phyloP scores from a whole-genome alignment of 64 coral and sea anemone genomes.

The Hydrozoanthus tunicans region DNA sequence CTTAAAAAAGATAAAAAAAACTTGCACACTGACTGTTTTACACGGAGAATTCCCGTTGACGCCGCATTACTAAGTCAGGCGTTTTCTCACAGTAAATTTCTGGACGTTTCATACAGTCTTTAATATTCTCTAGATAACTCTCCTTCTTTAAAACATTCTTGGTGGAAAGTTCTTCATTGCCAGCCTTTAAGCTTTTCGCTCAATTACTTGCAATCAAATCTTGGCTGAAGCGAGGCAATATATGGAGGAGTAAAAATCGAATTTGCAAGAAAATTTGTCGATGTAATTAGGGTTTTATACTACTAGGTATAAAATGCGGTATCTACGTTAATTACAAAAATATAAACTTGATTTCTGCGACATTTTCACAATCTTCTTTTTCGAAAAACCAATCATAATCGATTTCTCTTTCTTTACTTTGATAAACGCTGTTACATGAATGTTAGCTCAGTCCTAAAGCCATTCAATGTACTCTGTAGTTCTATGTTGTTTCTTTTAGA shows the following conservation, averaged over 20 bases:
- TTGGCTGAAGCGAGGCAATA: background rate
- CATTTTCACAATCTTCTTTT: background rate
- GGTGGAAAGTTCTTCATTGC: background rate
- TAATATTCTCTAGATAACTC: background rate
- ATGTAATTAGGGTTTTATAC: slow-evolving; percentile 19
- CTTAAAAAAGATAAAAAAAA: background rate
- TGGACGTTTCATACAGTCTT: background rate
- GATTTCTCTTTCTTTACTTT: too few relatives aligned
- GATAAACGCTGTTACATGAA: too few relatives aligned
- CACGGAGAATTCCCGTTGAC: background rate
- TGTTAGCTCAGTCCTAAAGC: too few relatives aligned
- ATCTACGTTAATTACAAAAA: slow-evolving; percentile 24
- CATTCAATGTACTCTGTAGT: too few relatives aligned
- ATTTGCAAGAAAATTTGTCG: slow-evolving; percentile 45
- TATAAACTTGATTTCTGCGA: background rate
- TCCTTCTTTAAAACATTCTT: background rate
- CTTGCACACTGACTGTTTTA: background rate
- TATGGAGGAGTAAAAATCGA: slow-evolving; percentile 32
- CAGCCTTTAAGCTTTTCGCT: slow-evolving; percentile 10
- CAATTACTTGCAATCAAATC: slow-evolving; percentile 48
- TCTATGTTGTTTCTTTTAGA: too few relatives aligned
- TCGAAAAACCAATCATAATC: background rate
- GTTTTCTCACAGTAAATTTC: background rate
- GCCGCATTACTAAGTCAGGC: background rate
- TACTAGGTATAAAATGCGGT: background rate